Conservation (phyloP, 2,113 vertebrate species). For the Thomomys bottae region DNA sequence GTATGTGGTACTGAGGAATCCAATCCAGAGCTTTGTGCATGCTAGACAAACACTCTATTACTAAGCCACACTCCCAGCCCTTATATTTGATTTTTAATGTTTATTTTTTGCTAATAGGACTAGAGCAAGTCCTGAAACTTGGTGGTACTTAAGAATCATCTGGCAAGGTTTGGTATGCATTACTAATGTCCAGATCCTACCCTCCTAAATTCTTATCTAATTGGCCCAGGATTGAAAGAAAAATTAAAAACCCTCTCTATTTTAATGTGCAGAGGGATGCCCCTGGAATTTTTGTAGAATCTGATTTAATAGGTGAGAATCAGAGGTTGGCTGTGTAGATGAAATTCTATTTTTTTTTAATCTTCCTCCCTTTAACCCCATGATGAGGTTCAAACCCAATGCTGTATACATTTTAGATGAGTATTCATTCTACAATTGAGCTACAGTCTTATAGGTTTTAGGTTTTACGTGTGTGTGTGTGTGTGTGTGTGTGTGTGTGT, state of each 20-base stretch:
- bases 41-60: too few species aligned
- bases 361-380: not conserved
- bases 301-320: not conserved
- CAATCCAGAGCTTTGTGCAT: too few species aligned
- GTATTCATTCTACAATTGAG: not conserved
- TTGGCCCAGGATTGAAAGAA: not conserved
- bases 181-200: not conserved
- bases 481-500: too few species aligned
- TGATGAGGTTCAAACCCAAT: not conserved
- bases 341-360: not conserved
- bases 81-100: slow-evolving; percentile 35
- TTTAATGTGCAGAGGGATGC: not conserved
- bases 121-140: slow-evolving; percentile 45
- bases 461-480: too few species aligned
- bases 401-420: not conserved
- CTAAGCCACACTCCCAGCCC: too few species aligned
- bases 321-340: not conserved
- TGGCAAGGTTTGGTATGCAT: slow-evolving; percentile 29
- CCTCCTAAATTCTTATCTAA: slow-evolving; percentile 41
- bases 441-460: too few species aligned
- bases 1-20: too few species aligned
- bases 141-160: slow-evolving; percentile 16
- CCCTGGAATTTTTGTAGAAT: not conserved
- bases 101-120: slow-evolving; percentile 45
- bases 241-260: not conserved